Evolutionary conservation across 2,888 invertebrate species (phyloP).

Genomic region (Pseudococcus jackbeardsleyi): DNA sequence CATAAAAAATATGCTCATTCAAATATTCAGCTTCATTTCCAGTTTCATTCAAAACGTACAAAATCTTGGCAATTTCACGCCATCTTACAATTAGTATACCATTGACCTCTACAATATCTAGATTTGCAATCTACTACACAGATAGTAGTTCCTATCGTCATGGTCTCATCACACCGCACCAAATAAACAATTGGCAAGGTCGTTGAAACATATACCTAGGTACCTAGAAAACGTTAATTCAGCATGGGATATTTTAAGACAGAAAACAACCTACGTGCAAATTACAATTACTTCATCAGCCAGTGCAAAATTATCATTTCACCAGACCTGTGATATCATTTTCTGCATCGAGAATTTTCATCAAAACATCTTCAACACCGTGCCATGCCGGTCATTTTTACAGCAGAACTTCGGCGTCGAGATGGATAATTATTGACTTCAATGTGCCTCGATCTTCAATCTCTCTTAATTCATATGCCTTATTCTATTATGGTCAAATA

Average conservation of each 20-base stretch:
- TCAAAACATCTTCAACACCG: background rate
- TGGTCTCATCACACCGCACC: background rate
- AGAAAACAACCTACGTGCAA: background rate
- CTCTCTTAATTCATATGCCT: too few relatives aligned
- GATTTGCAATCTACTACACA: background rate
- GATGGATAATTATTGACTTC: too few relatives aligned
- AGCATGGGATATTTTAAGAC: background rate
- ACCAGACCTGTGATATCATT: background rate
- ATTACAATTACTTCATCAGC: background rate
- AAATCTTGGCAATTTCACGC: background rate
- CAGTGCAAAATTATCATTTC: background rate
- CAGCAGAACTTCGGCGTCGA: background rate
- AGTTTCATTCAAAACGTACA: too few relatives aligned
- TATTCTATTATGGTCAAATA: too few relatives aligned
- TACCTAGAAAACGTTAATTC: background rate
- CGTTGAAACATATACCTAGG: background rate
- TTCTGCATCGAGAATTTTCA: background rate
- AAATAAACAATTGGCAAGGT: constrained; percentile 33
- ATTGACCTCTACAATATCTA: background rate
- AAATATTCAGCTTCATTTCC: too few relatives aligned
- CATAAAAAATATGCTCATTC: too few relatives aligned
- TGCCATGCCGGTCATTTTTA: background rate
- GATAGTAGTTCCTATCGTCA: background rate
- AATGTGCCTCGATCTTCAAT: too few relatives aligned
- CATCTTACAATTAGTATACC: background rate